phyloP scores from a whole-genome alignment of 2,113 vertebrate species.

The Gracilinanus agilis region DNA sequence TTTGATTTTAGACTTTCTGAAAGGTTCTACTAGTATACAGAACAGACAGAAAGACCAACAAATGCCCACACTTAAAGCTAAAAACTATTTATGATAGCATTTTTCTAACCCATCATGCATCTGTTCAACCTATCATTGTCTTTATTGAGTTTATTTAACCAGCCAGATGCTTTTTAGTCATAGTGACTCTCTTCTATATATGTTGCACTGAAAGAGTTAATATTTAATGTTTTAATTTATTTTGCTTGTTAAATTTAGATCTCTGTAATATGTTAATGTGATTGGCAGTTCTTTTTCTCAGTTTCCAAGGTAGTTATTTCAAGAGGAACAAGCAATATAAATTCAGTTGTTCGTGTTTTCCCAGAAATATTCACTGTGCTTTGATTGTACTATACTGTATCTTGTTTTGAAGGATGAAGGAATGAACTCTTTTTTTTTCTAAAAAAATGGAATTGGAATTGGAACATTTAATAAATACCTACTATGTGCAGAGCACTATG shows the following conservation, averaged over 20 bases:
- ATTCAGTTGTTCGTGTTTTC: conserved; percentile 71
- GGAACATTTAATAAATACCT: neutral
- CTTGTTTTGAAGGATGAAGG: conserved; percentile 77
- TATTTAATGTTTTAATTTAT: conserved; percentile 83
- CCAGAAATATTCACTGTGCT: conserved; percentile 52
- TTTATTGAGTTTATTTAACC: no score
- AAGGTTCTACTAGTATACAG: neutral
- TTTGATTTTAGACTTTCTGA: conserved; percentile 21
- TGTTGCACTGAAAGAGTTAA: no score
- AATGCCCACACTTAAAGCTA: conserved; percentile 37
- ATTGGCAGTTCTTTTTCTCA: conserved; percentile 76
- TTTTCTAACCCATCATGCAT: conserved; percentile 69
- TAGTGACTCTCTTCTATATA: no score
- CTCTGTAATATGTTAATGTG: conserved; percentile 83
- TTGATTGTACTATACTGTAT: conserved; percentile 57
- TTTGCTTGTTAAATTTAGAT: conserved; percentile 87
- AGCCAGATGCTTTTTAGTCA: no score
- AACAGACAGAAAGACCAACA: neutral
- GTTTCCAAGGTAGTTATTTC: conserved; percentile 82
- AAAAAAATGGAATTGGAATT: neutral
- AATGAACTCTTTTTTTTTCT: no score
- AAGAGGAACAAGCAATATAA: conserved; percentile 77
- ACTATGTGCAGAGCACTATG: no score
- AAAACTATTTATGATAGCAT: conserved; percentile 39
- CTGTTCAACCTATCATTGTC: conserved; percentile 31